Evolutionary conservation across 2,113 vertebrate species (phyloP).

Genomic region (Euleptes europaea): DNA sequence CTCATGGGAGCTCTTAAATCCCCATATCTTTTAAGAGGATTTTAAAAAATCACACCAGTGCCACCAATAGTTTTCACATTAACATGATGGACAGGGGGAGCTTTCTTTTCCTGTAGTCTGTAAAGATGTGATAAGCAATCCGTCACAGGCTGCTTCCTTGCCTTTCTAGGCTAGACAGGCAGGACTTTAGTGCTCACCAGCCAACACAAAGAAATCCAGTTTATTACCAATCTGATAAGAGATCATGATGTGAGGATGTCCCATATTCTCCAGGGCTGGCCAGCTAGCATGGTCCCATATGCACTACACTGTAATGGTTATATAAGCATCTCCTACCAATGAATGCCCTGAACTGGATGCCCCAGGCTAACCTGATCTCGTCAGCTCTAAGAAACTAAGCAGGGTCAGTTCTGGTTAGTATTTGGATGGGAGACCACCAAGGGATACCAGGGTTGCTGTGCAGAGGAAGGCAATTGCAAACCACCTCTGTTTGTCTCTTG

Average conservation of each 20-base stretch:
- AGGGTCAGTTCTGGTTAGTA: too few species aligned
- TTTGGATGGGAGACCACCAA: too few species aligned
- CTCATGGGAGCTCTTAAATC: conserved; percentile 9
- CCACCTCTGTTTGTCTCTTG: too few species aligned
- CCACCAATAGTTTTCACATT: background rate
- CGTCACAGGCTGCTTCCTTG: background rate
- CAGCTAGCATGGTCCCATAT: background rate
- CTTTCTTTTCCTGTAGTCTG: background rate
- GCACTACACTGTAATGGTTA: background rate
- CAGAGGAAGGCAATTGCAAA: too few species aligned
- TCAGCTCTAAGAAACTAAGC: too few species aligned
- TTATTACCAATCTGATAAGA: background rate
- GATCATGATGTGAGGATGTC: background rate
- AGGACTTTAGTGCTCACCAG: background rate
- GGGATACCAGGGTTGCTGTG: too few species aligned
- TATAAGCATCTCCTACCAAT: too few species aligned
- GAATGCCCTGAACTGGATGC: too few species aligned
- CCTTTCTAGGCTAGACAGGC: background rate
- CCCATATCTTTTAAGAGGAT: background rate
- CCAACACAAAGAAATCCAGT: background rate
- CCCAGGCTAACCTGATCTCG: too few species aligned
- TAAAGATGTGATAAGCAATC: background rate
- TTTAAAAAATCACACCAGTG: background rate
- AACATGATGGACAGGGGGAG: background rate
- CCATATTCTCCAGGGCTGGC: background rate